Base-by-base conservation (phyloP, 2,888 invertebrate species). In the Quadroppia sp. region DNA sequence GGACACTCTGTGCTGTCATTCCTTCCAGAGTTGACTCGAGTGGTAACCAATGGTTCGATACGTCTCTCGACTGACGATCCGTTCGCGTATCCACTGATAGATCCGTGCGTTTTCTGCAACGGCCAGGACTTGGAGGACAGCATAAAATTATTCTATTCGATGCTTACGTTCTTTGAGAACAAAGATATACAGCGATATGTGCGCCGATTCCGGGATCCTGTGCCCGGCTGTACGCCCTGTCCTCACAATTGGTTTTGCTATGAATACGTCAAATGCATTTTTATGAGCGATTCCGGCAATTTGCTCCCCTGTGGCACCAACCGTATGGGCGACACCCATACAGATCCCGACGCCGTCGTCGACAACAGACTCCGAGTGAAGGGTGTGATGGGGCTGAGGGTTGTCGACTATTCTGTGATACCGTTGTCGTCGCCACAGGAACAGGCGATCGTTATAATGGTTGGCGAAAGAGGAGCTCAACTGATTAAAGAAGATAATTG, bases 391-490 rank as follows among this genome's bases (percentile, higher is more conserved):
- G n/a, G n/a, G n/a, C n/a, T n/a, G n/a, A n/a, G n/a, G n/a, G n/a
- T n/a, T n/a, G n/a, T n/a, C n/a, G n/a, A n/a, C n/a, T n/a, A n/a
- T n/a, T n/a, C n/a, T n/a, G n/a, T n/a, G n/a, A n/a, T n/a, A n/a
- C n/a, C n/a, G n/a, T n/a, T 36, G 73, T 73, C 13, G 69, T 73
- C 32, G 73, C 69, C 32, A 30, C 69, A 15, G 36, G 17, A 28
- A 1, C 17, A 69, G 4, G 4, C 36, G 36, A 30, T 48, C 3
- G 36, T 70, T 3, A 50, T 73, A 25, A 73, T 73, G 73, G 45
- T 73, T n/a, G 73, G 73, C 6, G 73, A 73, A 70, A 67, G 48
- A 17, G 73, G 70, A 7, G 73, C 73, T 9, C 50, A 73, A 1
- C 30, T 70, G 4, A n/a, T 73, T 2, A 71, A 48, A 53, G 36